These are phyloP conservation scores for Ornithorhynchus anatinus DNA, from an alignment of 2,113 vertebrate species.

Conservation along the genomic window DNA sequence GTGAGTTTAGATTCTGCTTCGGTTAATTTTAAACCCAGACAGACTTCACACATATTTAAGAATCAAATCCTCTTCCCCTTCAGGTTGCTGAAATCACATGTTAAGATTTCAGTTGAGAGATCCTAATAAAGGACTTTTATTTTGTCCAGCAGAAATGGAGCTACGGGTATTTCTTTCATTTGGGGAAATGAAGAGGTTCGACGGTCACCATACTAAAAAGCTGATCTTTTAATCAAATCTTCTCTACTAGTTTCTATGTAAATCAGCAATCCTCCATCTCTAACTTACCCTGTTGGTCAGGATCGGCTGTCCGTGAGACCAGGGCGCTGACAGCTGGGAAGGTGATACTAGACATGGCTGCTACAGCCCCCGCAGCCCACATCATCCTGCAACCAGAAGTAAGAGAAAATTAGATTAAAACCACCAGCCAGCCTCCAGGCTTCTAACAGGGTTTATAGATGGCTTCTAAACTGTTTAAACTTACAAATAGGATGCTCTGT, in stretches of 20 bases:
- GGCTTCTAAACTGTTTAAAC: too few species aligned
- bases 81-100: too few species aligned
- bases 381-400: slow-evolving; percentile 78
- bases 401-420: neutral
- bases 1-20: too few species aligned
- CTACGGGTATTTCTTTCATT: neutral
- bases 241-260: neutral
- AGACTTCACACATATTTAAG: too few species aligned
- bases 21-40: too few species aligned
- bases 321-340: slow-evolving; percentile 86
- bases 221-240: too few species aligned
- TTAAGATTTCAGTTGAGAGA: too few species aligned
- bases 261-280: neutral
- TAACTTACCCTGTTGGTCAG: slow-evolving; percentile 84
- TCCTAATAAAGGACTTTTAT: neutral
- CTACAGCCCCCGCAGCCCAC: slow-evolving; percentile 86
- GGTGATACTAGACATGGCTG: slow-evolving; percentile 89
- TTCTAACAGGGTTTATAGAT: too few species aligned
- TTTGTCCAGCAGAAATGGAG: neutral
- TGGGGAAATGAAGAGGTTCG: neutral
- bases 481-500: too few species aligned
- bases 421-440: too few species aligned
- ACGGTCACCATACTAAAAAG: neutral
- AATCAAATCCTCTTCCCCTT: too few species aligned
- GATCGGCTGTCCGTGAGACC: slow-evolving; percentile 84